Percentiles rank a stretch among this genome's conserved stretches.
Conservation (phyloP, 2,113 vertebrate genomes). For the Cololabis saira region DNA sequence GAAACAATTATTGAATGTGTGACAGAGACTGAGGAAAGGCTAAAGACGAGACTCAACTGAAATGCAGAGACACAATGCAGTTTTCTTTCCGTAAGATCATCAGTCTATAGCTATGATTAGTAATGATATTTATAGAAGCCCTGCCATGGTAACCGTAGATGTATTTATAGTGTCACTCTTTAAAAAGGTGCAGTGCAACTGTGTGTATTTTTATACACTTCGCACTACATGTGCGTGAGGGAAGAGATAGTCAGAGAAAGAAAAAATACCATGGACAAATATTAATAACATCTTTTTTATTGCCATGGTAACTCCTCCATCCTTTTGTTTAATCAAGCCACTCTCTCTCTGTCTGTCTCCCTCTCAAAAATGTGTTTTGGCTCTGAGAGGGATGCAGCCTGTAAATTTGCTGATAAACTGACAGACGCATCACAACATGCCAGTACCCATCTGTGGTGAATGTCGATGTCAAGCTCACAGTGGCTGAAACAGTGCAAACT, state of each 20-base stretch:
- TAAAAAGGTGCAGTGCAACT: constrained; percentile 40
- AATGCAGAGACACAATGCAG: constrained; percentile 12
- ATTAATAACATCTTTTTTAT: constrained; percentile 41
- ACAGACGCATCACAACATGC: constrained; percentile 40
- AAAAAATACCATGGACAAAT: constrained; percentile 24
- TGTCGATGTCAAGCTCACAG: constrained; percentile 26
- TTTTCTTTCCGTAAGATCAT: constrained; percentile 29
- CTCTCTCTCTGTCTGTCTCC: too few species aligned
- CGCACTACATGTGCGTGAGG: not conserved
- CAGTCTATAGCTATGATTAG: constrained; percentile 64
- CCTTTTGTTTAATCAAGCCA: constrained; percentile 31
- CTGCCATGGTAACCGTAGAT: constrained; percentile 72
- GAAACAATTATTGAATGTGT: constrained; percentile 15
- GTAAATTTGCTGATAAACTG: constrained; percentile 27
- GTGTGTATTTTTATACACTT: constrained; percentile 25
- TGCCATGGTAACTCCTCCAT: constrained; percentile 50
- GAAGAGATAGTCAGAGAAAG: constrained; percentile 5
- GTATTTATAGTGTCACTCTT: constrained; percentile 74
- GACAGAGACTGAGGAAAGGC: not conserved
- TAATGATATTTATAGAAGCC: constrained; percentile 72
- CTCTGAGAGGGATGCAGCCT: constrained; percentile 20
- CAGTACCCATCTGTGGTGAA: constrained; percentile 43
- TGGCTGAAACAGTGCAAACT: not conserved
- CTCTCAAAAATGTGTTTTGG: constrained; percentile 1
- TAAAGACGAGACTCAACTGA: not conserved